Evolutionary conservation across 1,140 invertebrate genomes (phyloP).

Genomic region (Triops longicaudatus): DNA sequence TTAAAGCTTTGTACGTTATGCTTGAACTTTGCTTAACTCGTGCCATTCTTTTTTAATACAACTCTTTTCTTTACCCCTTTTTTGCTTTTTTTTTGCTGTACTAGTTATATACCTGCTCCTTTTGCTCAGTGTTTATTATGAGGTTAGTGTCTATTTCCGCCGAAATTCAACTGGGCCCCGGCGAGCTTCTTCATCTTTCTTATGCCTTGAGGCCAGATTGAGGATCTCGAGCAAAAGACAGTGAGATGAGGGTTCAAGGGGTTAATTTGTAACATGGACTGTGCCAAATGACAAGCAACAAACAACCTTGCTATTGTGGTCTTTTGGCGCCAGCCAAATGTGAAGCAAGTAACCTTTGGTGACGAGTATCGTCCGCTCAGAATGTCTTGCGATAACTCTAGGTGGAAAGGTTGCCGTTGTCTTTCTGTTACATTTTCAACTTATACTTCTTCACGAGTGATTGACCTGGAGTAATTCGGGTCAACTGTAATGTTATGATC

Average conservation of each 20-base stretch:
- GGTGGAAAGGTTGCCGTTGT: too few species aligned
- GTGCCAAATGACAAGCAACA: constrained; percentile 7
- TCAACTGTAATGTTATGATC: too few species aligned
- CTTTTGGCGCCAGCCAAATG: too few species aligned
- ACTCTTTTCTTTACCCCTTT: background rate
- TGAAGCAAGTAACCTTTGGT: too few species aligned
- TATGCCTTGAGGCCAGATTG: background rate
- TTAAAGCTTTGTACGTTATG: background rate
- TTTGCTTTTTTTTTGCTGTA: background rate
- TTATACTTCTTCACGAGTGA: too few species aligned
- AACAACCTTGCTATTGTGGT: too few species aligned
- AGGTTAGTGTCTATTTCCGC: background rate
- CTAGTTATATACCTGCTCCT: background rate
- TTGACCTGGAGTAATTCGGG: too few species aligned
- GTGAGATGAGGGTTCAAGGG: background rate
- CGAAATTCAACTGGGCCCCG: background rate
- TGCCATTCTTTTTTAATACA: constrained; percentile 8
- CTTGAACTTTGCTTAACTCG: background rate
- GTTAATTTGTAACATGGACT: background rate
- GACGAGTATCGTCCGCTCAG: too few species aligned
- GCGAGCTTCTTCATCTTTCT: background rate
- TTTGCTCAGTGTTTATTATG: background rate
- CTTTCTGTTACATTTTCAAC: too few species aligned
- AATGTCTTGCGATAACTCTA: too few species aligned
- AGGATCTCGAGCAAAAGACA: background rate